Evolutionary conservation across 2,113 vertebrate species (phyloP).

Genomic region (Scomber colias): DNA sequence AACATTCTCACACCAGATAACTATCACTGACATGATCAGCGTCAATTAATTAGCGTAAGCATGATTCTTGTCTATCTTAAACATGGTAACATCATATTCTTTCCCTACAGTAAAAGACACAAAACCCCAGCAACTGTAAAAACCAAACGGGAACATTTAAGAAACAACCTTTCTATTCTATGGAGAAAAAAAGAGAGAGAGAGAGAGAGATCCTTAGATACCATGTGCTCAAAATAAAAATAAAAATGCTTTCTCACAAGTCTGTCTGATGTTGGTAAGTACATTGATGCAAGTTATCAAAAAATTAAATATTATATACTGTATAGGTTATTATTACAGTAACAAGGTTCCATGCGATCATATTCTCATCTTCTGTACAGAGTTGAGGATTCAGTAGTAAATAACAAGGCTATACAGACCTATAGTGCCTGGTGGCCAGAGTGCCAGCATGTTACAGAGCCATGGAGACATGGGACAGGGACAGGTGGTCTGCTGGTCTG

Average conservation of each 20-base stretch:
- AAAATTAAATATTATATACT: conserved; percentile 90
- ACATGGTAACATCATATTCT: conserved; percentile 61
- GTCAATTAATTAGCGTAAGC: conserved; percentile 59
- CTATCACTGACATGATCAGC: conserved; percentile 64
- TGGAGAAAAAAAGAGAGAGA: conserved; percentile 54
- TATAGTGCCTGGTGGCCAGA: conserved; percentile 79
- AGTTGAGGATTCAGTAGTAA: conserved; percentile 93
- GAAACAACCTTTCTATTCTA: conserved; percentile 79
- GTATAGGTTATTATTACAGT: conserved; percentile 94
- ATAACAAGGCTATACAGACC: conserved; percentile 88
- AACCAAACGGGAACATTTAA: conserved; percentile 77
- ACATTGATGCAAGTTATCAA: conserved; percentile 74
- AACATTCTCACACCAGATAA: conserved; percentile 70
- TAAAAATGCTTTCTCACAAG: conserved; percentile 53
- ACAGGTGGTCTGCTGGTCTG: conserved; percentile 45
- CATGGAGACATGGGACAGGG: conserved; percentile 61
- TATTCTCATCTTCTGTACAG: conserved; percentile 87
- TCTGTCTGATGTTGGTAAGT: conserved; percentile 69
- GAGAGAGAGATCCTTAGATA: conserved; percentile 63
- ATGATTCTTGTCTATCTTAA: conserved; percentile 73
- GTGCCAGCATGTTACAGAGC: conserved; percentile 70
- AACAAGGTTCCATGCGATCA: conserved; percentile 89
- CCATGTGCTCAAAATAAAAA: conserved; percentile 74
- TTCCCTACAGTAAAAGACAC: conserved; percentile 82
- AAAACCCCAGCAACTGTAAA: conserved; percentile 85